Evolutionary conservation across 2,797 vertebrate species (phyloP).

Genomic region (Champsocephalus esox): DNA sequence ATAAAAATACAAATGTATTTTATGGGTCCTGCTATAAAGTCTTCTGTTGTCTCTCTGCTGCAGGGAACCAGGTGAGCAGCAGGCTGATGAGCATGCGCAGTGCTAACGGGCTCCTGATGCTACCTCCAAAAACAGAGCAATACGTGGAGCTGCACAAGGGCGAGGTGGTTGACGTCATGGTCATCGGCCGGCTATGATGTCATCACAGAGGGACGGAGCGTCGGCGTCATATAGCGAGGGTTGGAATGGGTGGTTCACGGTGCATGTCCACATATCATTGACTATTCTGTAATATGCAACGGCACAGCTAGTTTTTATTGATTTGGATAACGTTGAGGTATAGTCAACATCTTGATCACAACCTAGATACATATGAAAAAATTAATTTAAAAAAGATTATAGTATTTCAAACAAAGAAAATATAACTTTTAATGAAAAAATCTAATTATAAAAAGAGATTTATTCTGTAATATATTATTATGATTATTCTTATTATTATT

Average conservation of each 20-base stretch:
- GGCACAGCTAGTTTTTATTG: constrained; percentile 99
- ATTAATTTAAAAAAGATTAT: constrained; percentile 85
- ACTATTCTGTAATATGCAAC: constrained; percentile 99
- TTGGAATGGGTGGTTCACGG: constrained; percentile 90
- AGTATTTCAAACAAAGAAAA: constrained; percentile 98
- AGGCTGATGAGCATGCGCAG: constrained; percentile 99
- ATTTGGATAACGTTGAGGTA: constrained; percentile 99
- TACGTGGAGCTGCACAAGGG: constrained; percentile 99
- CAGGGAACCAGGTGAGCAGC: constrained; percentile 99
- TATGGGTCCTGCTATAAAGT: neutral
- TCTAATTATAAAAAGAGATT: constrained; percentile 95
- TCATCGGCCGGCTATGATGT: constrained; percentile 99
- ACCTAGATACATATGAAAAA: constrained; percentile 86
- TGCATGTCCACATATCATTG: constrained; percentile 99
- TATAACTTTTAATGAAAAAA: constrained; percentile 96
- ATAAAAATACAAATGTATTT: neutral
- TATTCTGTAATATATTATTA: constrained; percentile 99
- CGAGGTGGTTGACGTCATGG: constrained; percentile 99
- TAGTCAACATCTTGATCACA: constrained; percentile 99
- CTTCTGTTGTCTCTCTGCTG: constrained; percentile 11
- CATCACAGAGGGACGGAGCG: constrained; percentile 72
- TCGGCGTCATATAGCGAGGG: constrained; percentile 74
- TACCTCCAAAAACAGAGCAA: constrained; percentile 99
- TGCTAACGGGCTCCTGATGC: constrained; percentile 99
- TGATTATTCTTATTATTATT: constrained; percentile 88